Conservation (phyloP, 2,113 vertebrate genomes). For the Salvelinus sp. region DNA sequence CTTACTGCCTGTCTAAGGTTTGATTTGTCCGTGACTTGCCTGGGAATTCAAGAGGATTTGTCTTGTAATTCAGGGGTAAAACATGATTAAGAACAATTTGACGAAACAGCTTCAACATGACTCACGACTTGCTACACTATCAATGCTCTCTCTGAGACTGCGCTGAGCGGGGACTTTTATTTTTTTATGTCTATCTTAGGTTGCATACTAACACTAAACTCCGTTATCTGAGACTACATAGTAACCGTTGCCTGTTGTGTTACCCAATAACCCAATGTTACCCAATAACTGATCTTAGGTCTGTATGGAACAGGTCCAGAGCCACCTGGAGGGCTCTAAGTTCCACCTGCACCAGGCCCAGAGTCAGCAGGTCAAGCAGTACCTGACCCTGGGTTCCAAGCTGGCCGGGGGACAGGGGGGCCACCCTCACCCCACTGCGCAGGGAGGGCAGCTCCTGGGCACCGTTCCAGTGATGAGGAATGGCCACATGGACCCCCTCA, state of each 20-base stretch:
- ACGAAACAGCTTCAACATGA: not conserved
- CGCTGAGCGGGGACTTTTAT: not conserved
- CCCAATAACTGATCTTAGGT: not conserved
- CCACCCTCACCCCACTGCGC: conserved; percentile 77
- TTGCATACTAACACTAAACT: no score
- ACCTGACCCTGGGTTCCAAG: conserved; percentile 86
- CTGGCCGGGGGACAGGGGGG: conserved; percentile 74
- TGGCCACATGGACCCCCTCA: conserved; percentile 73
- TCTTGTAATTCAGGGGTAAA: not conserved
- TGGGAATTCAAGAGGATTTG: not conserved
- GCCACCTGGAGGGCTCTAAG: conserved; percentile 87
- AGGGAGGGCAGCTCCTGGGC: conserved; percentile 65
- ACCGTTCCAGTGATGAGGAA: conserved; percentile 75
- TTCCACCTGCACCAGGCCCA: conserved; percentile 85
- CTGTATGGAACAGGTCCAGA: conserved; percentile 79
- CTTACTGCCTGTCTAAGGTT: not conserved
- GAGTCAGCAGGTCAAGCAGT: conserved; percentile 88
- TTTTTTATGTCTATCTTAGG: no score
- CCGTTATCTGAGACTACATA: not conserved
- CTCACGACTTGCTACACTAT: not conserved
- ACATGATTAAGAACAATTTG: not conserved
- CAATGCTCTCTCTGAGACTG: not conserved
- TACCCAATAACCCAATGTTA: no score
- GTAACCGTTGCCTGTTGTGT: not conserved
- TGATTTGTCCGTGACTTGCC: not conserved